Percentiles rank a stretch among this genome's conserved stretches.
phyloP scores from a whole-genome alignment of 2,113 vertebrate species.

The Proterorhinus semilunaris region DNA sequence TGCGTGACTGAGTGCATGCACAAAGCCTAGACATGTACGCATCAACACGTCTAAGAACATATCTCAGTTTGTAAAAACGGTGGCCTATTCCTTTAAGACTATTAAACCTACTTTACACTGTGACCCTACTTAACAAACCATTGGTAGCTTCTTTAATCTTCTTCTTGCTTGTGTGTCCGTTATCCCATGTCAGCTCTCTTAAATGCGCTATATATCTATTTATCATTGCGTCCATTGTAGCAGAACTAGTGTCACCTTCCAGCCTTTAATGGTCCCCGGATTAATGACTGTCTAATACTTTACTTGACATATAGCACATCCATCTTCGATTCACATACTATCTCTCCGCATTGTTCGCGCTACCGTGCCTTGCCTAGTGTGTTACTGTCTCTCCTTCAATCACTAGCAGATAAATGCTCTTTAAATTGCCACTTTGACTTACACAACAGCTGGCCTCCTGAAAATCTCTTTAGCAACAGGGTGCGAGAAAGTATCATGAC shows the following conservation, averaged over 20 bases:
- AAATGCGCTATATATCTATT: conserved; percentile 46
- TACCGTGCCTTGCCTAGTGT: conserved; percentile 43
- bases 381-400: conserved; percentile 57
- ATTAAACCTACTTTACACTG: conserved; percentile 21
- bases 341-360: conserved; percentile 37
- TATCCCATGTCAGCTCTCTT: conserved; percentile 26
- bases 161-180: conserved; percentile 12
- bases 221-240: conserved; percentile 31
- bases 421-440: conserved; percentile 62
- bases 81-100: conserved; percentile 15
- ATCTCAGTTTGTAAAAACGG: no score
- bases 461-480: conserved; percentile 39
- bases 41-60: no score
- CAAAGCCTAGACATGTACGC: no score
- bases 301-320: conserved; percentile 44
- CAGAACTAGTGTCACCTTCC: conserved; percentile 49
- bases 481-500: conserved; percentile 7
- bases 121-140: conserved; percentile 21
- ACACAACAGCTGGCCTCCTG: conserved; percentile 57
- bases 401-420: conserved; percentile 57
- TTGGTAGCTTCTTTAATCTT: neutral
- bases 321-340: conserved; percentile 37
- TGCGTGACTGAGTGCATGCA: no score
- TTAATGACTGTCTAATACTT: conserved; percentile 54
- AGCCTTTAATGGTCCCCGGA: conserved; percentile 42